Conservation (phyloP, 2,797 vertebrate species). For the Chaetodon trifasciatus region DNA sequence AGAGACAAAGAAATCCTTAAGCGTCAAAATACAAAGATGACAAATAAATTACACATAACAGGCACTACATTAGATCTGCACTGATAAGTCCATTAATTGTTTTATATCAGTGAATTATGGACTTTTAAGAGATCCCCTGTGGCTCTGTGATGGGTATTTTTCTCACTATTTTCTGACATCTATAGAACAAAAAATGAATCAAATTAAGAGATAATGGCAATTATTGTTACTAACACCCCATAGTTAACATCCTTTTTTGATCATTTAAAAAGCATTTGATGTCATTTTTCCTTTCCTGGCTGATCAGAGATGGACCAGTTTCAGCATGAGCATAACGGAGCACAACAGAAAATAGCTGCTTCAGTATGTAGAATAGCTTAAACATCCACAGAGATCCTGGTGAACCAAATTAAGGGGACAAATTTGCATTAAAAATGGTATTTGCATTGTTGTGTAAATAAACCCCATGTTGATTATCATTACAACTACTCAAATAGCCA, state of each 20-base stretch:
- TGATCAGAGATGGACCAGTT: not conserved
- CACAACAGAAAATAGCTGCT: conserved; percentile 10
- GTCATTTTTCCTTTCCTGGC: not conserved
- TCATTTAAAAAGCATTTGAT: not conserved
- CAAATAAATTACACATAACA: not conserved
- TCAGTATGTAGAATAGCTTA: conserved; percentile 18
- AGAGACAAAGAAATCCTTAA: conserved; percentile 1
- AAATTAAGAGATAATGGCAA: not conserved
- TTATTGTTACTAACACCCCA: not conserved
- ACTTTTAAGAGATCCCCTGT: not conserved
- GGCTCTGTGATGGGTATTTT: not conserved
- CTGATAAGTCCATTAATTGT: not conserved
- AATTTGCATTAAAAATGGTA: conserved; percentile 48
- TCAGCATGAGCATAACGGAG: not conserved
- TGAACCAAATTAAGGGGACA: conserved; percentile 24
- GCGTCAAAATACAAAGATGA: conserved; percentile 3
- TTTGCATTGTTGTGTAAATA: conserved; percentile 52
- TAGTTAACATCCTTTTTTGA: not conserved
- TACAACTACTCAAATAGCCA: conserved; percentile 43
- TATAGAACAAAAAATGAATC: conserved; percentile 5
- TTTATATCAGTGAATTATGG: not conserved
- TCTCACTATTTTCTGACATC: not conserved
- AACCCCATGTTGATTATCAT: conserved; percentile 25
- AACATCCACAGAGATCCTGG: conserved; percentile 19
- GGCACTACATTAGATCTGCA: not conserved